Conservation (phyloP, 1,140 invertebrate species). For the Tenebrio molitor region DNA sequence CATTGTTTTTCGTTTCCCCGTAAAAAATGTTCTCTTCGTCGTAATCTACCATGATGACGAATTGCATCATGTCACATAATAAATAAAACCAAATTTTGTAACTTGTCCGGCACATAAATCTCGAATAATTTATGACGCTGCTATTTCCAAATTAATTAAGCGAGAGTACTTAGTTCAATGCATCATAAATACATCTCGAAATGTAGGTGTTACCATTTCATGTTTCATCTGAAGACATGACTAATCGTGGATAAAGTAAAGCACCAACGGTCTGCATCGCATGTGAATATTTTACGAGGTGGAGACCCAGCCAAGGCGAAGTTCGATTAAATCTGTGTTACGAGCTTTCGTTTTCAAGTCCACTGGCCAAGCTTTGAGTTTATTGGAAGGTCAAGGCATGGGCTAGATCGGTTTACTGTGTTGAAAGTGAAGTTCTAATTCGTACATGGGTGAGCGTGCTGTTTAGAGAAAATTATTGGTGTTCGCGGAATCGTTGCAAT, state of each 20-base stretch:
- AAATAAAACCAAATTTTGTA: background rate
- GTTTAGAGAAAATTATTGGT: constrained; percentile 4
- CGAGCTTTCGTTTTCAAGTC: constrained; percentile 54
- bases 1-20: constrained; percentile 3
- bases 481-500: background rate
- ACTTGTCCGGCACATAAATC: background rate
- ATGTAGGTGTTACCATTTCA: too few species aligned
- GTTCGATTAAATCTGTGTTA: constrained; percentile 49
- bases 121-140: background rate
- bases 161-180: too few species aligned
- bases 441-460: constrained; percentile 27
- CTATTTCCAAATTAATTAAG: too few species aligned
- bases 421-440: constrained; percentile 13
- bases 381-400: constrained; percentile 49
- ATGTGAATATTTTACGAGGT: constrained; percentile 42
- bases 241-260: too few species aligned
- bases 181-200: too few species aligned
- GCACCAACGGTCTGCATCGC: constrained; percentile 33
- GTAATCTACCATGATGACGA: constrained; percentile 14
- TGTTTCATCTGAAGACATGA: too few species aligned
- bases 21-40: constrained; percentile 4
- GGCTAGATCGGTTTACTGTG: constrained; percentile 14
- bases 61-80: background rate
- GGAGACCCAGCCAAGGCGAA: constrained; percentile 41
- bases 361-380: constrained; percentile 42